phyloP scores from a whole-genome alignment of 2,113 vertebrate genomes.

The Oreochromis niloticus region DNA sequence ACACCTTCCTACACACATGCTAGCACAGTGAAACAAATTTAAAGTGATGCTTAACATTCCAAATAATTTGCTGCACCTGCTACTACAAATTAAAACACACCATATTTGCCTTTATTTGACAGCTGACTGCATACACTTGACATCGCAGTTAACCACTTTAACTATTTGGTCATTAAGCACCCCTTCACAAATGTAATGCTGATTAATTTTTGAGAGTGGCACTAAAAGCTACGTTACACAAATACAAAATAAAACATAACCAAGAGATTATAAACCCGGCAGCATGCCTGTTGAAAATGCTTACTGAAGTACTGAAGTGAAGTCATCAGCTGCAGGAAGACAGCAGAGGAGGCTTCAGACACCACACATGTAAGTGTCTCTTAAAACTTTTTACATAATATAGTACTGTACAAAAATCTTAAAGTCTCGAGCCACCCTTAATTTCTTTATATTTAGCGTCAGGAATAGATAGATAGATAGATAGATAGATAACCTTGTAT shows the following conservation, averaged over 20 bases:
- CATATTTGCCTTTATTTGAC: neutral
- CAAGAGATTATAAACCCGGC: neutral
- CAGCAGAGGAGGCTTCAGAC: neutral
- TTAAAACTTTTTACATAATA: neutral
- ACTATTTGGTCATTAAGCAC: neutral
- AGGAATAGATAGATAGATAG: too few species aligned
- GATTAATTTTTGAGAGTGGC: neutral
- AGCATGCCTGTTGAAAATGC: neutral
- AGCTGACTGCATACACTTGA: neutral
- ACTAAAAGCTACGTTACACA: neutral
- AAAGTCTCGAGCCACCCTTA: neutral
- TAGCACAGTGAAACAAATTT: neutral
- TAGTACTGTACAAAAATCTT: neutral
- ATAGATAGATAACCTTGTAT: too few species aligned
- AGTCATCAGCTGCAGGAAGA: neutral
- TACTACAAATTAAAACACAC: neutral
- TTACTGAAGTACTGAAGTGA: neutral
- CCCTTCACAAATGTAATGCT: neutral
- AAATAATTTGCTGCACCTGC: neutral
- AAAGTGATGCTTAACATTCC: neutral
- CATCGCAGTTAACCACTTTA: neutral
- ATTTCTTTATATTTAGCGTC: neutral
- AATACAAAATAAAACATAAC: neutral
- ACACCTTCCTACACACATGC: constrained; percentile 14
- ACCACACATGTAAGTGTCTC: neutral